Evolutionary conservation across 2,888 invertebrate species (phyloP), one percentile per base, ranked within the genome.

Genomic region (Galerucella calmariensis): DNA sequence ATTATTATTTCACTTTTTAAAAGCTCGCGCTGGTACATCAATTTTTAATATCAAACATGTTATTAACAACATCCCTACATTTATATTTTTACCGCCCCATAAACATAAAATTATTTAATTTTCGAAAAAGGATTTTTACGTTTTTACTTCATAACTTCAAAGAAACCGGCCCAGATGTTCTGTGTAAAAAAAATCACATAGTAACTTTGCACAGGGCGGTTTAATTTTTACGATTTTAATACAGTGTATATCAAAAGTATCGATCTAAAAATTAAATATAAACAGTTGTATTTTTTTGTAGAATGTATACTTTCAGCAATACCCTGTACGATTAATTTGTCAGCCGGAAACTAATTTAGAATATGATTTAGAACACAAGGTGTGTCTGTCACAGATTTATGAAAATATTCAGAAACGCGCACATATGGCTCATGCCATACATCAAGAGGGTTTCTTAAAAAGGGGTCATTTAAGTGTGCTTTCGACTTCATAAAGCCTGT

Each of bases 371-470:
- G 10, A 59, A 20, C 24, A 24, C 10, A 24, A 59, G 58, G 58
- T 59, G 58, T 59, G 58, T 59, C 58, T 58, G 51, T n/a, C 51
- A n/a, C 2, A n/a, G 51, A 51, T 51, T 51, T 51, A 51, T 51
- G 51, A 51, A 51, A 51, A 51, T 51, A 51, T 51, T 51, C 51
- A 2, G 51, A 51, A n/a, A n/a, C 51, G 12, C 12, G n/a, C 51
- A 51, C 51, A 51, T 51, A n/a, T 51, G 51, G 12, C 51, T n/a
- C 51, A n/a, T 51, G 51, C n/a, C n/a, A 51, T 51, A 51, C n/a
- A 51, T 51, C 51, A 51, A n/a, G 14, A 51, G n/a, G 51, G 12
- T 2, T 51, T 51, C 14, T 51, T 51, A n/a, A 12, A 51, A 51
- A n/a, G 12, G n/a, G 6, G n/a, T n/a, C n/a, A 51, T 51, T 51